Base-by-base conservation (phyloP, 2,888 invertebrate genomes). In the Plutella xylostella region DNA sequence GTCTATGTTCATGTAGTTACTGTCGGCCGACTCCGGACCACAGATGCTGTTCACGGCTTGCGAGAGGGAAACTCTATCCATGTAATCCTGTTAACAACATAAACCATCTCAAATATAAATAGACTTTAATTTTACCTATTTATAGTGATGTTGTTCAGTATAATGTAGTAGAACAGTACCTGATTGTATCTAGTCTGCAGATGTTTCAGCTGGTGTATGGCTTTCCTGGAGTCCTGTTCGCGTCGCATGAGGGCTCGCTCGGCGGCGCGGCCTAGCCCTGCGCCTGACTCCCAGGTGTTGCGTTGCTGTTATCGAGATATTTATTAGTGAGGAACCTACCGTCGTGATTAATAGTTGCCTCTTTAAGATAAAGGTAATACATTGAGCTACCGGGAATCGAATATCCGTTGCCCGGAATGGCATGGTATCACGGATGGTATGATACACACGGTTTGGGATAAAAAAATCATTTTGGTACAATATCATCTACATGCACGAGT, bases 31-130 rank as follows among this genome's bases (percentile, higher is more conserved):
- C 43, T 80, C 78, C 2, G 77, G 69, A 25, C 76, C 74, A 47
- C 79, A 80, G 50, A 83, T 80, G 51, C 80, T 83, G 54, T 71
- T 77, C 4, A 83, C 84, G 3, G 83, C 80, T 60, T 83, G 76
- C 0, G 80, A 76, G 28, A 84, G 57, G 0, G 79, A 70, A 28
- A 82, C 73, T 47, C 74, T 63, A 45, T 82, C 82, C 77, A 79
- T 80, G 52, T 78, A 83, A 48, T 80, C 79, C 84, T 84, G 58
- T 19, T 65, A 68, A 37, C 42, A 42, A 20, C 17, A 42, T 25
- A 30, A 30, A 14, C n/a, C n/a, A n/a, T n/a, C n/a, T n/a, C n/a
- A n/a, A n/a, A n/a, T n/a, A n/a, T n/a, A n/a, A n/a, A n/a, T n/a
- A n/a, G n/a, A n/a, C n/a, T n/a, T n/a, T n/a, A n/a, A n/a, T n/a